Evolutionary conservation across 2,888 invertebrate species (phyloP).

Genomic region (Microplitis deprimator): DNA sequence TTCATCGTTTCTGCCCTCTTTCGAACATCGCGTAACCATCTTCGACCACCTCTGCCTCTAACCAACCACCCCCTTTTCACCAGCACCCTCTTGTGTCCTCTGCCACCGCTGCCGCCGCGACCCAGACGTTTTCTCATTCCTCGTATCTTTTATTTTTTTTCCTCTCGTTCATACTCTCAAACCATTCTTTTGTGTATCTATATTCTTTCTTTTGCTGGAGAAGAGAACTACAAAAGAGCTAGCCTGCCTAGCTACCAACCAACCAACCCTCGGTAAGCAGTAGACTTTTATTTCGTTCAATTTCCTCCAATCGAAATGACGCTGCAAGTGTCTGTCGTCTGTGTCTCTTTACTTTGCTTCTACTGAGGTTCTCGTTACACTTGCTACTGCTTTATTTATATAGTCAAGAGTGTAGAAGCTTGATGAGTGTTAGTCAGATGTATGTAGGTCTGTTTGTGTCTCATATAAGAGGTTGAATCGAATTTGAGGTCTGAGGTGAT

Average conservation of each 20-base stretch:
- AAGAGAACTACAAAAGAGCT: slow-evolving; percentile 5
- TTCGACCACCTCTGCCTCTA: slow-evolving; percentile 3
- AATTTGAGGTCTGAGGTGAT: slow-evolving; percentile 3
- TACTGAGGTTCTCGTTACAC: slow-evolving; percentile 28
- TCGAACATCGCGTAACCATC: slow-evolving; percentile 35
- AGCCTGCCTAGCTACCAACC: not conserved
- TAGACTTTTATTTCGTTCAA: slow-evolving; percentile 38
- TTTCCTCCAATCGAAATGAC: slow-evolving; percentile 36
- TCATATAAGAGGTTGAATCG: slow-evolving; percentile 27
- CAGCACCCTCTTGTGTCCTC: slow-evolving; percentile 21
- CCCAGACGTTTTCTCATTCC: slow-evolving; percentile 40
- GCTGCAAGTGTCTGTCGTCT: slow-evolving; percentile 26
- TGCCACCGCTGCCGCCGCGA: slow-evolving; percentile 6
- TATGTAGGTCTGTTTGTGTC: not conserved
- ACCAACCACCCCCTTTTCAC: slow-evolving; percentile 31
- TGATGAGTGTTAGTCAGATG: not conserved
- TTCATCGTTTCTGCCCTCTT: slow-evolving; percentile 48
- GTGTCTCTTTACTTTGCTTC: slow-evolving; percentile 21
- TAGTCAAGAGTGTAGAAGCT: not conserved
- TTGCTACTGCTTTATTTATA: not conserved
- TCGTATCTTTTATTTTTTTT: slow-evolving; percentile 28
- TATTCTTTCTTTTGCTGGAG: slow-evolving; percentile 18
- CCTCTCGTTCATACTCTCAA: slow-evolving; percentile 1
- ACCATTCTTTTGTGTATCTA: slow-evolving; percentile 23
- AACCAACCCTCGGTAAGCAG: not conserved